These are phyloP conservation scores for Sphaeramia orbicularis DNA, from an alignment of 2,797 vertebrate genomes.

Conservation along the genomic window DNA sequence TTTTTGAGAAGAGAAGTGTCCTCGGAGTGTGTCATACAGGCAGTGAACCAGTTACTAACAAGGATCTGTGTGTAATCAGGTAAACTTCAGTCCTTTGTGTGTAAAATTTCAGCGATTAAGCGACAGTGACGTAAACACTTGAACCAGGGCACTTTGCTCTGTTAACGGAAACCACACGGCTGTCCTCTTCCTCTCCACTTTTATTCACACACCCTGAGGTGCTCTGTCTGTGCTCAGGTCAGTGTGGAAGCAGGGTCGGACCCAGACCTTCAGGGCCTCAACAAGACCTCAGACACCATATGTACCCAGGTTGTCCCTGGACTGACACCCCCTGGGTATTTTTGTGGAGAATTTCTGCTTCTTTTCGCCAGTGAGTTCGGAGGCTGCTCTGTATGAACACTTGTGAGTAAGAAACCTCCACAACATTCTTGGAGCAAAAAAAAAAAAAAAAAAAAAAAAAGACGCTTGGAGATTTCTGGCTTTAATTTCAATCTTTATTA, in stretches of 20 bases:
- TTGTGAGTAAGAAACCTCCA: neutral
- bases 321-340: constrained; percentile 7
- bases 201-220: constrained; percentile 26
- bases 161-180: neutral
- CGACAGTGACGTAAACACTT: neutral
- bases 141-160: neutral
- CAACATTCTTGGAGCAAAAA: neutral
- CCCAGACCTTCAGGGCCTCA: constrained; percentile 7
- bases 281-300: neutral
- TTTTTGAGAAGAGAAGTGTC: constrained; percentile 15
- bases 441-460: constrained; percentile 8
- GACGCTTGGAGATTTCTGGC: constrained; percentile 10
- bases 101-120: neutral
- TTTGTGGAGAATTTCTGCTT: constrained; percentile 7
- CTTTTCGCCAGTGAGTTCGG: constrained; percentile 8
- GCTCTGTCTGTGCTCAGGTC: constrained; percentile 22
- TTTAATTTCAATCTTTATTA: constrained; percentile 51
- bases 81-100: neutral
- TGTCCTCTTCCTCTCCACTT: neutral
- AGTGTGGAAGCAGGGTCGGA: constrained; percentile 5
- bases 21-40: constrained; percentile 1
- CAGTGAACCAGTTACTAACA: neutral
- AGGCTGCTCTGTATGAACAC: constrained; percentile 5
- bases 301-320: constrained; percentile 6
- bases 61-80: neutral